Evolutionary conservation across 2,113 vertebrate species (phyloP).

Genomic region (Pholis gunnellus): DNA sequence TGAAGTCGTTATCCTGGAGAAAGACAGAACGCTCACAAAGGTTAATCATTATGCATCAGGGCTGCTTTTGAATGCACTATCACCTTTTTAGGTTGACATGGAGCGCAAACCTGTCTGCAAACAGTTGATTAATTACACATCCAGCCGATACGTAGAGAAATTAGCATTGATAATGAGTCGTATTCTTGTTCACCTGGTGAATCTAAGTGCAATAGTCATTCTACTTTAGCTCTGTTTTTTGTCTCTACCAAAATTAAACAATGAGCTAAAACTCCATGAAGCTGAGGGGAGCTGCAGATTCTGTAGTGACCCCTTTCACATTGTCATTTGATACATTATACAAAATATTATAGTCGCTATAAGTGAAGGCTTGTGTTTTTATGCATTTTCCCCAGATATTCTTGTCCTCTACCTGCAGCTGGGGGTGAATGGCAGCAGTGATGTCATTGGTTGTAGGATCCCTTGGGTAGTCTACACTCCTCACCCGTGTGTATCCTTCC

Average conservation of each 20-base stretch:
- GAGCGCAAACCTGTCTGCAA: not conserved
- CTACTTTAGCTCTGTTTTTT: not conserved
- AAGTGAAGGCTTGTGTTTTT: not conserved
- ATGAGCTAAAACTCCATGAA: not conserved
- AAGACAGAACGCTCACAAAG: not conserved
- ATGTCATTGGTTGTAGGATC: slow-evolving; percentile 76
- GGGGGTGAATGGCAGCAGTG: slow-evolving; percentile 81
- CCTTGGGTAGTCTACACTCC: slow-evolving; percentile 84
- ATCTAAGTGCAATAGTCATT: not conserved
- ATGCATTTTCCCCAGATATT: not conserved
- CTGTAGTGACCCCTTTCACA: not conserved
- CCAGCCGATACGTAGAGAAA: not conserved
- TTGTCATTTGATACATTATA: not conserved
- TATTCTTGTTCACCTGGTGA: not conserved
- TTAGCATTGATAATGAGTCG: not conserved
- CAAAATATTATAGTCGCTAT: not conserved
- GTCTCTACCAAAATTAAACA: not conserved
- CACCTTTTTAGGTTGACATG: not conserved
- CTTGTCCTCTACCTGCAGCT: slow-evolving; percentile 79
- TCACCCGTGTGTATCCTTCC: slow-evolving; percentile 69
- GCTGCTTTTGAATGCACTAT: slow-evolving; percentile 6
- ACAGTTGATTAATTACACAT: not conserved
- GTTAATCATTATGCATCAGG: not conserved
- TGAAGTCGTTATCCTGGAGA: slow-evolving; percentile 83
- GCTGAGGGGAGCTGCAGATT: not conserved